Conservation (phyloP, 2,888 invertebrate genomes). For the Mythimna loreyi region DNA sequence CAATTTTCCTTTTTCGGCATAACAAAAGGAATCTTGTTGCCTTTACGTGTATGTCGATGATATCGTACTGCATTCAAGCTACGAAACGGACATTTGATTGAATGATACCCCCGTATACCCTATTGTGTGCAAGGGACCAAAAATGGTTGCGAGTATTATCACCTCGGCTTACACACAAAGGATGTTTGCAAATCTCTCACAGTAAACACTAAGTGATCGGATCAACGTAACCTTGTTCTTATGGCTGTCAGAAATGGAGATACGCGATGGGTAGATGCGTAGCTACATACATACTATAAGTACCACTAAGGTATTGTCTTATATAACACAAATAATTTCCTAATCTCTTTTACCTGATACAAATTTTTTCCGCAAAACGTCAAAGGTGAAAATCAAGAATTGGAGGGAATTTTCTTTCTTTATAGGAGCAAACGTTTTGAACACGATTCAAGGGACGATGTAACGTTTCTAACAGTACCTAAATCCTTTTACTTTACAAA, state of each 20-base stretch:
- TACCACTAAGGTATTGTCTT: not conserved
- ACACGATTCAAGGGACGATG: constrained; percentile 43
- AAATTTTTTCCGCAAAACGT: constrained; percentile 26
- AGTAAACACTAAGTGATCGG: constrained; percentile 79
- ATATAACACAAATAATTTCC: constrained; percentile 40
- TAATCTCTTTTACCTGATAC: constrained; percentile 26
- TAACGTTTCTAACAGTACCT: constrained; percentile 52
- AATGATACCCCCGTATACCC: constrained; percentile 56
- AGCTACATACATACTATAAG: too few species aligned
- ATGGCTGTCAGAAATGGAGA: constrained; percentile 52
- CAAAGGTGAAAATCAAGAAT: constrained; percentile 50
- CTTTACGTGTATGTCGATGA: constrained; percentile 10
- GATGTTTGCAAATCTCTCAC: constrained; percentile 80
- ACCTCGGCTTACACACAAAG: constrained; percentile 73
- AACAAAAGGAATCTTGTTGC: not conserved
- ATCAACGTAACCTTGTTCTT: constrained; percentile 72
- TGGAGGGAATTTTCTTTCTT: constrained; percentile 36
- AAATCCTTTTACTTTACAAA: constrained; percentile 65
- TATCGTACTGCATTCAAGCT: constrained; percentile 17
- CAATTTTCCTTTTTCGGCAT: not conserved
- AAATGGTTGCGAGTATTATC: constrained; percentile 70
- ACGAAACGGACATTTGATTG: constrained; percentile 47
- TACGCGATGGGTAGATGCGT: constrained; percentile 20
- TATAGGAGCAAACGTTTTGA: constrained; percentile 39
- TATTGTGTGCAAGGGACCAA: constrained; percentile 67